Evolutionary conservation across 23 tunicate genomes (phyloP).

Genomic region (Ascidia mentula): DNA sequence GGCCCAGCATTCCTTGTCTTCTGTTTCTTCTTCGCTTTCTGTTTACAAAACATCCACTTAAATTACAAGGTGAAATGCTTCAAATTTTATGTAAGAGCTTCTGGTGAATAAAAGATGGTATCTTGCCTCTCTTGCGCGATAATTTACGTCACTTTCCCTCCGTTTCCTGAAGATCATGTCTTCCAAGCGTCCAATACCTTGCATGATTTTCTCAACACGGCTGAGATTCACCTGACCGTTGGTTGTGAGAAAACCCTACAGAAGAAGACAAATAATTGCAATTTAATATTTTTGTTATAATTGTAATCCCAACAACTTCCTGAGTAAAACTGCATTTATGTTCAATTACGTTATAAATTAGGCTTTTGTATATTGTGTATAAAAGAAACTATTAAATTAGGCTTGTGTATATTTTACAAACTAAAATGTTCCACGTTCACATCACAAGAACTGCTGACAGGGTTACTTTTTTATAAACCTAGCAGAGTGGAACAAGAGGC

Average conservation of each 20-base stretch:
- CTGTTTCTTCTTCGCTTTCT: slow-evolving; percentile 60
- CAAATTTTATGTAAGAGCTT: neutral
- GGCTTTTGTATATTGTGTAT: no score
- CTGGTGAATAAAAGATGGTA: neutral
- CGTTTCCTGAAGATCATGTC: slow-evolving; percentile 84
- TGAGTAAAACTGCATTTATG: no score
- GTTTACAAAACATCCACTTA: neutral
- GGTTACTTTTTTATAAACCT: no score
- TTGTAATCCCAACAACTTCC: neutral
- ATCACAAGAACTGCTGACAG: no score
- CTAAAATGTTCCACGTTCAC: no score
- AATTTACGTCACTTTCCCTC: slow-evolving; percentile 72
- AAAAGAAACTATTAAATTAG: no score
- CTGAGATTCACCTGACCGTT: slow-evolving; percentile 68
- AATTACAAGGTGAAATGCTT: neutral
- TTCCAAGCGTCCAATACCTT: slow-evolving; percentile 86
- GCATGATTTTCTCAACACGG: slow-evolving; percentile 92
- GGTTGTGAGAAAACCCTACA: slow-evolving; percentile 71
- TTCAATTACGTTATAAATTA: no score
- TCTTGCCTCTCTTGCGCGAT: slow-evolving; percentile 68
- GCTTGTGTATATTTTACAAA: no score
- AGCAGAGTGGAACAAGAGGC: no score
- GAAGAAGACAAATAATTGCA: neutral
- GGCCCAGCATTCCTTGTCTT: slow-evolving; percentile 33
- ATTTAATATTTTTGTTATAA: neutral